Evolutionary conservation across 1,140 invertebrate species (phyloP).

Genomic region (Pemphigus obesinymphae): DNA sequence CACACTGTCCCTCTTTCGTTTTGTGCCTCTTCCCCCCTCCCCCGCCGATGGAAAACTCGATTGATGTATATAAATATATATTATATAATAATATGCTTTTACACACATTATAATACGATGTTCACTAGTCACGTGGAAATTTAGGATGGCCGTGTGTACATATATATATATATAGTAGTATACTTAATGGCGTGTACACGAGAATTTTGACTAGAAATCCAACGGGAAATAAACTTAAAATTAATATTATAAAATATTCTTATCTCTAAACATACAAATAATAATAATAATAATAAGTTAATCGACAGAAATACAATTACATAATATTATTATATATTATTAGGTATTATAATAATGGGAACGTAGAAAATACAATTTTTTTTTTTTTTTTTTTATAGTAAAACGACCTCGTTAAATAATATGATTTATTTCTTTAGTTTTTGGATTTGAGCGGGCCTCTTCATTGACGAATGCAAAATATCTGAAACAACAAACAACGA

Average conservation of each 20-base stretch:
- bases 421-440: neutral
- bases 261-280: neutral
- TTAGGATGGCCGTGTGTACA: neutral
- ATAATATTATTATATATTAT: neutral
- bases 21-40: too few relatives aligned
- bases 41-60: neutral
- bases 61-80: neutral
- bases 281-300: constrained; percentile 6
- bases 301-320: constrained; percentile 19
- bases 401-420: neutral
- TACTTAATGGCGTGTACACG: neutral
- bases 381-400: neutral
- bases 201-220: constrained; percentile 31
- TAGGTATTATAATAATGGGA: neutral
- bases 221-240: constrained; percentile 20
- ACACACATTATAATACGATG: neutral
- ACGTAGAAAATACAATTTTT: constrained; percentile 15
- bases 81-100: too few relatives aligned
- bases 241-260: neutral
- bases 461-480: neutral
- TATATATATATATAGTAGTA: neutral
- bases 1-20: neutral
- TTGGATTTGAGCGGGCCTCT: constrained; percentile 16
- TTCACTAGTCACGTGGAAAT: neutral
- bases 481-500: constrained; percentile 14